Base-by-base conservation (phyloP, 2,888 invertebrate genomes). In the Acrobasis suavella region DNA sequence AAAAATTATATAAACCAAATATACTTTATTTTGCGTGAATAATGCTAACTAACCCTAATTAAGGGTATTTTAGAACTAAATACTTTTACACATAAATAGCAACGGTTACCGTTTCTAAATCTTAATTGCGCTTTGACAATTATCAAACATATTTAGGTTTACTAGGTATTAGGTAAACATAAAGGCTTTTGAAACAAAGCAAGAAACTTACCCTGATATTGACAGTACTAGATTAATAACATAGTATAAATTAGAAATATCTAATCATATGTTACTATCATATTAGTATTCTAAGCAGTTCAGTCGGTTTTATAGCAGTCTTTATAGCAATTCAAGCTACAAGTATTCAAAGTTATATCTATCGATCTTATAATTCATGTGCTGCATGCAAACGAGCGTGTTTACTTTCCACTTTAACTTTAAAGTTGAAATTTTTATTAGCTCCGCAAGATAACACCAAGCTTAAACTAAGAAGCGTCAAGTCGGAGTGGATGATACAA, bases 401-500 rank as follows among this genome's bases (percentile, higher is more conserved):
- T 56, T 59, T 60, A 63, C 61, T 64, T 49, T 50, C 58, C 37
- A 42, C 42, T 55, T 56, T 65, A 63, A 66, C 37, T 38, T 39
- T 12, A 60, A 22, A 49, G 37, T 60, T 69, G 61, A 70, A 75
- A 73, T 77, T 82, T 81, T 80, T 84, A 81, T 82, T 82, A 67
- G 72, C 62, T 71, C 71, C 71, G 69, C 68, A 66, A 72, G 73
- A 80, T 77, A 77, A 72, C 71, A 78, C 78, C 69, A 72, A 77
- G 81, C 80, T 83, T 81, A 85, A 87, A 87, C 86, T 87, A 88
- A 89, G 88, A 89, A 82, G 83, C 82, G 81, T 85, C 85, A 86
- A 88, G 82, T 84, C 81, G 78, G 70, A 85, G 84, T 83, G 82
- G 82, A 84, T 85, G 80, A 81, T 84, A 86, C 82, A 85, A 87